Evolutionary conservation across 2,888 invertebrate species (phyloP), one percentile per base, ranked within the genome.

Genomic region (Amphipyra tragopoginis): DNA sequence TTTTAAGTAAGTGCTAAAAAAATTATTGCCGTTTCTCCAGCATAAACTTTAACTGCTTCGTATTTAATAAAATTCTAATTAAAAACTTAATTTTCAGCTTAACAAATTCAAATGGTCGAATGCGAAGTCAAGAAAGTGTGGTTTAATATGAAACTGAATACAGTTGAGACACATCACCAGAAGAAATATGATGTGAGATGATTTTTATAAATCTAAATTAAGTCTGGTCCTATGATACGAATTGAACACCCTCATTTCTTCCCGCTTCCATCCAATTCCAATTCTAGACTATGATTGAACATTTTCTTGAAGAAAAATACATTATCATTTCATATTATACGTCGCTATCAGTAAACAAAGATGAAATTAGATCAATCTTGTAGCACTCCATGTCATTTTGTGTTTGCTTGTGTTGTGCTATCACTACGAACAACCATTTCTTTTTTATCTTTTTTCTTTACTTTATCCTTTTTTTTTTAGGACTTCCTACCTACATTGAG

Each of bases 401-500:
- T n/a, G n/a, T 21, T 21, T 21, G 3, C 3, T 21, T 21, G 3
- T 21, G 21, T 21, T 21, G 21, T 21, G 21, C 21, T 21, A 21
- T 29, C 29, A 29, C 5, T 5, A 29, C 29, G 29, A 29, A 29
- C 29, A 29, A 5, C 29, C 29, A 29, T 29, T 29, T 29, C 29
- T 29, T 29, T 7, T 1, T 5, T 29, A 7, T 29, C 7, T 29
- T 29, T n/a, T 29, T 29, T 29, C 29, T 29, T 2, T 7, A 29
- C 4, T 7, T 29, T 7, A 6, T 14, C 14, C 8, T 9, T 47
- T 9, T 0, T 21, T 11, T 86, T 86, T 21, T 80, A 92, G 92
- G 80, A 84, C 9, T 92, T 88, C 36, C 66, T 91, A 0, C 72
- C 83, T 0, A 84, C 84, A 1, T 38, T 91, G 38, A 75, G 77